Base-by-base conservation (phyloP, 1,140 invertebrate genomes). In the Catajapyx aquilonaris region DNA sequence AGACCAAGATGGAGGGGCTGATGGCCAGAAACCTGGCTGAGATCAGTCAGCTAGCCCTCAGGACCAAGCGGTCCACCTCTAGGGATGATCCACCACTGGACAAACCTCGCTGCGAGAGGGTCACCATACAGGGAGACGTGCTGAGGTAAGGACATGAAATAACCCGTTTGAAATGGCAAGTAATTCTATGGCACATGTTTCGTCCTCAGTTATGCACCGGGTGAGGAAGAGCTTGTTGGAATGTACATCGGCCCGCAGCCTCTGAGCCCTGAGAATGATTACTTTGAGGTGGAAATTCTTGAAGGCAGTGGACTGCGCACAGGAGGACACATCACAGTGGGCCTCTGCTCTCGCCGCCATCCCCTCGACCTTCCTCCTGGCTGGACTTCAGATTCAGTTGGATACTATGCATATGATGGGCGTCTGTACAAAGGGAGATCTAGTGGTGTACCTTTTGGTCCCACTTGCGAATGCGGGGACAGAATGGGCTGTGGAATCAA, bases 401-500 rank as follows among this genome's bases (percentile, higher is more conserved):
- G 57, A 10, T 61, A 54, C 43, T 53, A 61, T 49, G 51, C 54
- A 19, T 57, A 60, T 44, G 56, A 60, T 51, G 61, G 60, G 38
- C 59, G 50, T 10, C 20, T 54, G 17, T 49, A 48, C 31, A 49
- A 46, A 40, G 52, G 47, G 22, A 38, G 50, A 31, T 40, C 43
- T 17, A 41, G 48, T 51, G 57, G 41, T 40, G 47, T 43, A 38
- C 40, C 50, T 5, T 59, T 61, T 52, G 59, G 59, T 31, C 52
- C 58, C 4, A 52, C 52, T 30, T 60, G 55, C 47, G 51, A 52
- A 20, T 44, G 47, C 28, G 60, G 61, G 4, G 63, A 65, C 40
- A 47, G 49, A 34, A 54, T 65, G 37, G 62, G 62, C 2, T 63
- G 61, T 52, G 62, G 62, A 20, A 53, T 65, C 21, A 53, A 54